Evolutionary conservation across 2,888 invertebrate genomes (phyloP), one percentile per base, ranked within the genome.

Genomic region (Drosophila meridionalis): DNA sequence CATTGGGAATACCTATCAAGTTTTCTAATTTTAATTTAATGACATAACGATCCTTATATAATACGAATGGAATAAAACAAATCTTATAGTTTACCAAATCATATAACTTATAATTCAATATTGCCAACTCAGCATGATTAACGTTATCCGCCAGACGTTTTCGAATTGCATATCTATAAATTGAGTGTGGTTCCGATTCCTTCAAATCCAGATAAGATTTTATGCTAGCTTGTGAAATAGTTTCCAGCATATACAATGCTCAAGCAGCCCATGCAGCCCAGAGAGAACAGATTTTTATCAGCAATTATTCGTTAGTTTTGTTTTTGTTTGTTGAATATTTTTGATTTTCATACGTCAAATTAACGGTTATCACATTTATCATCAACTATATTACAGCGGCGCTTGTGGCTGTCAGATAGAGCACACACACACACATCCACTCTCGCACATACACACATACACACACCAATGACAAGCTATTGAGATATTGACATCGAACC

Each of bases 361-460:
- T 52, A 58, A 53, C 64, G 40, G 42, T 38, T 63, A 12, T 42
- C 45, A 14, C 34, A 9, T 57, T 55, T 58, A 20, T 36, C 50
- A 70, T 69, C 59, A 32, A 47, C 59, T 34, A 47, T 12, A 56
- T 79, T 82, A 4, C 52, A 88, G 89, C 58, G 69, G 56, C 76
- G 69, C 73, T 69, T 62, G 69, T 69, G 65, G 64, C 69, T 72
- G 70, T 56, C 55, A 56, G 69, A 76, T 58, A 69, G 43, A 61
- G 12, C 38, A 28, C 7, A 36, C 36, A 11, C 20, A 9, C 20
- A 53, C 36, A 55, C 53, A 20, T 36, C 1, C 36, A 5, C 53
- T 20, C 9, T n/a, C 32, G 9, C n/a, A 50, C 34, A 28, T 28
- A 26, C 8, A 7, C 11, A 36, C 45, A 45, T 2, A 14, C 36